Evolutionary conservation across 2,888 invertebrate genomes (phyloP), one percentile per base, ranked within the genome.

Genomic region (Deilephila elpenor): DNA sequence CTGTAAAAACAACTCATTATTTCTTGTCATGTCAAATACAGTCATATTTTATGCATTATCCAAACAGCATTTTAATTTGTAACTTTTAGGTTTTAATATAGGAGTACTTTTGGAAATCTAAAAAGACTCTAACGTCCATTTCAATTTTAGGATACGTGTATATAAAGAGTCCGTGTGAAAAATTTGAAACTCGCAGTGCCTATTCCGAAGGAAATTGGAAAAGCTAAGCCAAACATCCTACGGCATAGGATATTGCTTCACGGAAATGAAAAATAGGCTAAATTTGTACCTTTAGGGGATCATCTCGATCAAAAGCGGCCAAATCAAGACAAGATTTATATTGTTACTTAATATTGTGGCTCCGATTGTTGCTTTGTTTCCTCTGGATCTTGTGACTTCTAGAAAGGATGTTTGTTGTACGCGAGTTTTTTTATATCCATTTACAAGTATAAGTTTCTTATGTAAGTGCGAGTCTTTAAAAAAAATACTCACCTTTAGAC

Each of bases 181-280:
- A 81, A 82, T 83, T 67, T 82, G 76, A 83, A 86, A 84, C 81
- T 82, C 80, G 83, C 77, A 83, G 84, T 77, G 85, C 87, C 86
- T 88, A 88, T 86, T 83, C 75, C 80, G 79, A 79, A 87, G 91
- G 90, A 92, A 91, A 92, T 92, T 91, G 92, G 86, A 90, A 91
- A 88, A 88, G 88, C 89, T 88, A 88, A 86, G 83, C 86, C 89
- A 91, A 91, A 92, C 88, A 91, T 89, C 88, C 88, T 85, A 82
- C 76, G 79, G 81, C 83, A 79, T 87, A 84, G 90, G 89, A 91
- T 90, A 91, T 92, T 91, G 90, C 86, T 83, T 80, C 78, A 78
- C 83, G 89, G 88, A 91, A 91, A 89, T 90, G 89, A 91, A 91
- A 89, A 89, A 85, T 88, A 83, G 82, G 76, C 81, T 80, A 78